Percentiles rank a stretch among this genome's conserved stretches.
Conservation (phyloP, 92 coral and sea anemone genomes). For the Siderastrea radians region DNA sequence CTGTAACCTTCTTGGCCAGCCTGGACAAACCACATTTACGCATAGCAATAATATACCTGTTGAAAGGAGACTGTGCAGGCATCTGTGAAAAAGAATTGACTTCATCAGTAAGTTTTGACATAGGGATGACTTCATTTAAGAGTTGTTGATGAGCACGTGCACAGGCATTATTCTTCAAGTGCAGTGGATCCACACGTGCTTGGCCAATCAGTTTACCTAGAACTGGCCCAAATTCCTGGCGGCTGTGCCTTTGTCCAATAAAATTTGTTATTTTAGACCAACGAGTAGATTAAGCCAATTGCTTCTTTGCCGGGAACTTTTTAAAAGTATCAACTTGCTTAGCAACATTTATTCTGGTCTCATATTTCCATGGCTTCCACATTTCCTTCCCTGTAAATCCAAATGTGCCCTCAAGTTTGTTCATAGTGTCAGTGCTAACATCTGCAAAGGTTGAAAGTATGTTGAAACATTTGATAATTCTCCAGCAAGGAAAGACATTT, state of each 20-base stretch:
- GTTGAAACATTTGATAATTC: constrained; percentile 65
- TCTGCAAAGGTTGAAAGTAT: constrained; percentile 80
- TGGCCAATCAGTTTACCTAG: constrained; percentile 62
- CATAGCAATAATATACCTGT: constrained; percentile 34
- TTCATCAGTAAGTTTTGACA: constrained; percentile 37
- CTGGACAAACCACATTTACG: constrained; percentile 48
- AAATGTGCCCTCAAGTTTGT: constrained; percentile 47
- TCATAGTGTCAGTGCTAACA: constrained; percentile 46
- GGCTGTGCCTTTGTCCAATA: constrained; percentile 60
- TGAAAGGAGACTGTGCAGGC: constrained; percentile 48
- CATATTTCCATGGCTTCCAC: constrained; percentile 75
- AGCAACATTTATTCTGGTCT: constrained; percentile 46
- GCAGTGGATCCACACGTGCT: constrained; percentile 78
- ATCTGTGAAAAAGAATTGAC: constrained; percentile 51
- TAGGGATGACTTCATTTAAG: constrained; percentile 42
- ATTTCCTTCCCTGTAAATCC: constrained; percentile 16
- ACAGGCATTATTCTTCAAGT: constrained; percentile 80
- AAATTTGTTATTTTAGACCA: constrained; percentile 49
- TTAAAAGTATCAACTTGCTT: constrained; percentile 52
- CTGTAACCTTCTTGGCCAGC: constrained; percentile 60
- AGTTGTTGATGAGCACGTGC: constrained; percentile 59
- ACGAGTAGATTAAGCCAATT: constrained; percentile 39
- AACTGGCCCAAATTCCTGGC: constrained; percentile 78
- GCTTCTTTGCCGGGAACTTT: constrained; percentile 26
- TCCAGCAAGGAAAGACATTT: constrained; percentile 77